phyloP scores from a whole-genome alignment of 2,113 vertebrate species.

The Isichthys henryi region DNA sequence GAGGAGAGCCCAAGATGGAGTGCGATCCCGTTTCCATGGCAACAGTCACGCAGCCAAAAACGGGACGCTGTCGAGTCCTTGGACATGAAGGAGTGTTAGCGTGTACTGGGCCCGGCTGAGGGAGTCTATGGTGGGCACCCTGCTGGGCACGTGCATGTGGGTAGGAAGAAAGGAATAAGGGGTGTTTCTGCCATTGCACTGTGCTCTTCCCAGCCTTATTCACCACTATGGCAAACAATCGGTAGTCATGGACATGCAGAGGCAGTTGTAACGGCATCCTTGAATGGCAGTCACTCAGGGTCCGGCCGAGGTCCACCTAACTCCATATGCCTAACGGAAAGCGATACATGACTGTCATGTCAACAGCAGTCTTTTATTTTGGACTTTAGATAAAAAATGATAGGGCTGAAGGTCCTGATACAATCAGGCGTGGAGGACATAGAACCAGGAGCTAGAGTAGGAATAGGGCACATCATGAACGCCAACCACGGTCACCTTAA shows the following conservation, averaged over 20 bases:
- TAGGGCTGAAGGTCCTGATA: background rate
- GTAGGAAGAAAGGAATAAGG: background rate
- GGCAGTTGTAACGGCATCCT: background rate
- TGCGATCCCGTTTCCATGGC: constrained; percentile 12
- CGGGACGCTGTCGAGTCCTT: background rate
- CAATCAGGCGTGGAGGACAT: background rate
- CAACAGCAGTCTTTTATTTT: background rate
- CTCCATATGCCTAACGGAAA: background rate
- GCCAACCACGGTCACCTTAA: background rate
- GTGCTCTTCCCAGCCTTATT: background rate
- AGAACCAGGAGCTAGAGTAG: background rate
- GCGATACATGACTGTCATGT: background rate
- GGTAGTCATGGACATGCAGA: background rate
- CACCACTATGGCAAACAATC: background rate
- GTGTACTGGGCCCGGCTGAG: background rate
- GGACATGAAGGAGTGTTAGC: background rate
- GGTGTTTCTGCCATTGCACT: background rate
- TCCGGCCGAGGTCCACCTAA: background rate
- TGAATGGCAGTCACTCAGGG: background rate
- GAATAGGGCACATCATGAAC: background rate
- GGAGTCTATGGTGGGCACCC: background rate
- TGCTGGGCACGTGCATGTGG: background rate
- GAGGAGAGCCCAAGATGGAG: background rate
- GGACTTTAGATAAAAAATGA: background rate
- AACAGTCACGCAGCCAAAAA: background rate